Base-by-base conservation (phyloP, 2,888 invertebrate genomes). In the Athalia circularis region DNA sequence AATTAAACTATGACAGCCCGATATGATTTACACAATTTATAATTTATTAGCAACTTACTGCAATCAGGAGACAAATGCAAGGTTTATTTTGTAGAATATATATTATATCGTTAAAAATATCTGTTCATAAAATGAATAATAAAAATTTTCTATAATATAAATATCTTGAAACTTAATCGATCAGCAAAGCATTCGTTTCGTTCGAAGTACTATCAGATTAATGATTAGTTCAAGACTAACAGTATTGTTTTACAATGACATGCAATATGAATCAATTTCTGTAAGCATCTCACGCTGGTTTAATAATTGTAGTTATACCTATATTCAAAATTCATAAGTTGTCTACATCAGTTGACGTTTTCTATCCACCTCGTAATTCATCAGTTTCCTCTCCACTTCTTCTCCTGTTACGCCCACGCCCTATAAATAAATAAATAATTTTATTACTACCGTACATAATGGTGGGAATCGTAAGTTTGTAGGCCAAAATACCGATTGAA, bases 351-450 rank as follows among this genome's bases (percentile, higher is more conserved):
- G 64, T 65, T 6, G 3, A 45, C 13, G 43, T 11, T 52, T 62
- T 64, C 52, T 75, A 75, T 62, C 85, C 84, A 77, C 85, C 84
- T 85, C 87, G 83, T 77, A 87, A 83, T 79, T 87, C 87, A 80
- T 86, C 86, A 68, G 82, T 79, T 78, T 88, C 87, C 80, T 86
- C 85, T 80, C 84, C 86, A 82, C 84, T 87, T 83, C 88, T 86
- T 81, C 87, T 85, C 65, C 87, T 84, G 83, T 86, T 86, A 75
- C 88, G 86, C 78, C 87, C 86, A 77, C 89, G 87, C 70, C 89
- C 89, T 89, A 85, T 77, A 84, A 87, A 84, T 82, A 81, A 65
- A 15, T 75, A 81, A 77, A 82, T 65, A 29, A 61, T 77, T 77
- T 50, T 59, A 62, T 59, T 62, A 74, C 67, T 68, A 70, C 13